These are phyloP conservation scores for Callithrix jacchus DNA, from an alignment of 2,113 vertebrate species.

Conservation along the genomic window DNA sequence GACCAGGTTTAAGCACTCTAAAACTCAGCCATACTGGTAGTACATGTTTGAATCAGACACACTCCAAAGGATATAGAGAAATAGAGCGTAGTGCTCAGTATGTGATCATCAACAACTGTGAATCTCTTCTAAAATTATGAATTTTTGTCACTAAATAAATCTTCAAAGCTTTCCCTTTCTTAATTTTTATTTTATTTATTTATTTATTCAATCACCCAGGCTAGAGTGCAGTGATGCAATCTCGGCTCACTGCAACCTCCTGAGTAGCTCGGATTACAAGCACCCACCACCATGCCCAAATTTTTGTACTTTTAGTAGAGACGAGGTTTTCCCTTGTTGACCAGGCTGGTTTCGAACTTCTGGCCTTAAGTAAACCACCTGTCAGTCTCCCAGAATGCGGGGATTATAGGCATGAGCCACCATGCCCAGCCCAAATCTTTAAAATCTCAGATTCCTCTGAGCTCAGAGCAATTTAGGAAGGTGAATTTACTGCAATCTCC, in stretches of 20 bases:
- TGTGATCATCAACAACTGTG: neutral
- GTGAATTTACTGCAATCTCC: neutral
- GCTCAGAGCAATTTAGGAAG: neutral
- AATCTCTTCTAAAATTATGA: slow-evolving; percentile 24
- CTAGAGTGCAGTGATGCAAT: too few species aligned
- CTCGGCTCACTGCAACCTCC: too few species aligned
- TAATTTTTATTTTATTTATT: too few species aligned
- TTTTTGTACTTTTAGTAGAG: too few species aligned
- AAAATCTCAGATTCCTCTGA: slow-evolving; percentile 19
- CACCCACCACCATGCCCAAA: too few species aligned
- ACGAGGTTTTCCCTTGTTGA: too few species aligned
- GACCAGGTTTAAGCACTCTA: neutral
- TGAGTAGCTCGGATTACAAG: too few species aligned
- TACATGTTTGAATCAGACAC: neutral
- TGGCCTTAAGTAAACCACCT: too few species aligned
- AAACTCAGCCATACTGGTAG: neutral
- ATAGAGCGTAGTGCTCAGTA: neutral
- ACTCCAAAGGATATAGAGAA: neutral
- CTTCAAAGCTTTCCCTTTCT: neutral
- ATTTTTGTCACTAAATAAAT: neutral
- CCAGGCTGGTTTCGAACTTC: too few species aligned
- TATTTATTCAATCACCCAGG: too few species aligned
- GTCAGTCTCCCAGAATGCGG: too few species aligned
- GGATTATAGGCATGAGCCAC: too few species aligned
- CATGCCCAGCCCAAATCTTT: neutral